These are phyloP conservation scores for Oryzias woworae DNA, from an alignment of 2,113 vertebrate genomes.

Conservation along the genomic window DNA sequence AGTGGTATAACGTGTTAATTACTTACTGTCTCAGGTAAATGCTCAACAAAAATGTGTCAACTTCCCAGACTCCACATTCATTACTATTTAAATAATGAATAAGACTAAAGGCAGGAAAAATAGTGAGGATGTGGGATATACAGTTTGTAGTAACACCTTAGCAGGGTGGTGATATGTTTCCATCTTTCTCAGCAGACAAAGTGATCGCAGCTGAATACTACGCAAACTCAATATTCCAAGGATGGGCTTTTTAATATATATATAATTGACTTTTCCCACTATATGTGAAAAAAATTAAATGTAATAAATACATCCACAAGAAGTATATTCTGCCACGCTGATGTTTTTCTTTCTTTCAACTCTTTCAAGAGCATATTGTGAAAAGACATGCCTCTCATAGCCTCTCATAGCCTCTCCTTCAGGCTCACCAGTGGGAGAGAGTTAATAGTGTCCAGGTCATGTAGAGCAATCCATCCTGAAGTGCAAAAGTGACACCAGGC, in stretches of 20 bases:
- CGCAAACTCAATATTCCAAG: slow-evolving; percentile 68
- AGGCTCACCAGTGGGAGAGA: slow-evolving; percentile 62
- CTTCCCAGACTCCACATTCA: slow-evolving; percentile 24
- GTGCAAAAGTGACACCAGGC: slow-evolving; percentile 65
- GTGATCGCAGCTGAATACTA: slow-evolving; percentile 52
- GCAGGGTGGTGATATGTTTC: slow-evolving; percentile 47
- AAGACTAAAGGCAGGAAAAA: slow-evolving; percentile 44
- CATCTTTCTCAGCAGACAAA: slow-evolving; percentile 41
- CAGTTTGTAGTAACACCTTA: slow-evolving; percentile 41
- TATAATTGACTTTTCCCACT: slow-evolving; percentile 61
- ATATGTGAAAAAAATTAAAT: slow-evolving; percentile 50
- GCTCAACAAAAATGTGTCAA: slow-evolving; percentile 39
- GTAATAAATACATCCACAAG: slow-evolving; percentile 66
- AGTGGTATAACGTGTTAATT: slow-evolving; percentile 36
- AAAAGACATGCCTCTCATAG: slow-evolving; percentile 43
- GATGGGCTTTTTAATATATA: slow-evolving; percentile 19
- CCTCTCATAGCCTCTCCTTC: slow-evolving; percentile 64
- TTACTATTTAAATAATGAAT: slow-evolving; percentile 52
- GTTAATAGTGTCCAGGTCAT: slow-evolving; percentile 56
- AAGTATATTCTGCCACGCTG: slow-evolving; percentile 35
- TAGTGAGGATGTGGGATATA: slow-evolving; percentile 27
- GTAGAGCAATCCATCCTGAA: slow-evolving; percentile 72
- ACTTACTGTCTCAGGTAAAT: slow-evolving; percentile 42
- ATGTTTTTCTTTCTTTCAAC: slow-evolving; percentile 31
- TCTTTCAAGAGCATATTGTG: slow-evolving; percentile 19